Conservation (phyloP, 2,113 vertebrate genomes). For the Chlorodrepanis virens region DNA sequence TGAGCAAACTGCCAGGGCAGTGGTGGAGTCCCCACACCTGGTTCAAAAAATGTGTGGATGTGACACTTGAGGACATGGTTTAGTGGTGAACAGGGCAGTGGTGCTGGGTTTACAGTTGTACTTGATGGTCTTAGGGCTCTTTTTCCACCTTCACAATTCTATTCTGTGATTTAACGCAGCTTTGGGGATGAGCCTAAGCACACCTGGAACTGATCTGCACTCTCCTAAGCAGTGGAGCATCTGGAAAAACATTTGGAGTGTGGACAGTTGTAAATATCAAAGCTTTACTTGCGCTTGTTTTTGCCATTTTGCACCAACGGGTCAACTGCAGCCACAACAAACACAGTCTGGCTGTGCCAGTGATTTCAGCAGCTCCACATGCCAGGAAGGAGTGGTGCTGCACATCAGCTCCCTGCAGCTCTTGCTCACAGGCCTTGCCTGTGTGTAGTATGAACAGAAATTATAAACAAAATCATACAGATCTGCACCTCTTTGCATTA, state of each 20-base stretch:
- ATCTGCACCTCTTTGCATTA: background rate
- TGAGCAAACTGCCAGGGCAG: background rate
- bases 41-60: background rate
- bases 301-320: background rate
- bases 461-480: background rate
- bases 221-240: background rate
- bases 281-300: background rate
- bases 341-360: background rate
- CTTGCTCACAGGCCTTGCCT: background rate
- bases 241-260: background rate
- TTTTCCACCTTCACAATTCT: background rate
- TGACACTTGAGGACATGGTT: background rate
- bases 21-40: background rate
- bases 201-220: background rate
- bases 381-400: background rate
- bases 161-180: background rate
- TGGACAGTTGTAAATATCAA: background rate
- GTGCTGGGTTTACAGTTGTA: background rate
- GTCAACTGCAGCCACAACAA: background rate
- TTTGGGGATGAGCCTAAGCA: background rate
- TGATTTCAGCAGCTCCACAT: fast-evolving
- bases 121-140: background rate
- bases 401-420: background rate
- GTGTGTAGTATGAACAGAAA: background rate
- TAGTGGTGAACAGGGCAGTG: background rate